Conservation (phyloP, 2,113 vertebrate genomes). For the Heterocephalus glaber region DNA sequence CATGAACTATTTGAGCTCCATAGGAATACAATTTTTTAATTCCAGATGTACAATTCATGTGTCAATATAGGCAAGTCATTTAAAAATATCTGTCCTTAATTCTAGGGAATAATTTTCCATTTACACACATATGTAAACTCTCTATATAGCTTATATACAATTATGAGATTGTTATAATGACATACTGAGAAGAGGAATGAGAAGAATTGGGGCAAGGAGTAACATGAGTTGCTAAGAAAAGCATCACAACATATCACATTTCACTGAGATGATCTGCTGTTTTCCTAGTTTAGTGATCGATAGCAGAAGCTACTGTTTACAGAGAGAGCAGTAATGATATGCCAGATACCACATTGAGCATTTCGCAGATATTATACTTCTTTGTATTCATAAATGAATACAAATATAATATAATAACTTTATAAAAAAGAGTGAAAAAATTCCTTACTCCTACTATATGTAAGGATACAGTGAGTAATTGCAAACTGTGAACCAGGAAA, state of each 20-base stretch:
- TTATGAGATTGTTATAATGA: neutral
- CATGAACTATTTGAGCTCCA: neutral
- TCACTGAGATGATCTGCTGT: neutral
- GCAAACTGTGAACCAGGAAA: neutral
- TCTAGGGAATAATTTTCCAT: neutral
- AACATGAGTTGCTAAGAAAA: neutral
- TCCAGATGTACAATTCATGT: neutral
- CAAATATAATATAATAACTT: too few relatives aligned
- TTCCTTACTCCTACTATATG: neutral
- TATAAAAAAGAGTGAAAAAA: neutral
- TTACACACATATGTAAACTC: neutral
- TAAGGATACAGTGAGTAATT: neutral
- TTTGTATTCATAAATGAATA: neutral
- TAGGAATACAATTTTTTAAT: neutral
- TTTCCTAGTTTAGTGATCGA: neutral
- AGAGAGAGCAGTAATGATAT: neutral
- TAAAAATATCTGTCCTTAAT: slow-evolving; percentile 4
- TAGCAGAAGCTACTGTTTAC: neutral
- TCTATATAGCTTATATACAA: neutral
- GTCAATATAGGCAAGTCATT: neutral
- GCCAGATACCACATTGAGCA: neutral
- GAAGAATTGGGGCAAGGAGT: neutral
- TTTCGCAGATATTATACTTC: neutral
- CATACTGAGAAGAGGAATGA: neutral
- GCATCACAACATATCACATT: neutral